A percentile compares a stretch with the other conserved stretches of the same genome.
These are phyloP conservation scores for Melanocharis versteri DNA, from an alignment of 2,113 vertebrate species.

Conservation along the genomic window DNA sequence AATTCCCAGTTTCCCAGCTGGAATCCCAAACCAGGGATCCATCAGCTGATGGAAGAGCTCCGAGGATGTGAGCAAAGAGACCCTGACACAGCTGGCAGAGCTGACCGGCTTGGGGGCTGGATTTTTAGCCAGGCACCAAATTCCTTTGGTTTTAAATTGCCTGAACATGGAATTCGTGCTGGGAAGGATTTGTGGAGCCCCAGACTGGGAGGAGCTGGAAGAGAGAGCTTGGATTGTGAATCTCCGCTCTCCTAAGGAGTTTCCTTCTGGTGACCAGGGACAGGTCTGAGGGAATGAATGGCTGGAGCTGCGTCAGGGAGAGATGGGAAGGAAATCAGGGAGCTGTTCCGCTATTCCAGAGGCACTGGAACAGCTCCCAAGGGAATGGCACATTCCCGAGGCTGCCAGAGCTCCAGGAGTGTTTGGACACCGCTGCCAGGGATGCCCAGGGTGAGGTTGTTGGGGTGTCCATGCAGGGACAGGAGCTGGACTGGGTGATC, in stretches of 20 bases:
- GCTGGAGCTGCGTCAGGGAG: neutral
- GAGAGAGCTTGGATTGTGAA: neutral
- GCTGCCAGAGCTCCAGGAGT: neutral
- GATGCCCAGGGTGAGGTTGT: neutral
- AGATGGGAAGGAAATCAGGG: accelerated
- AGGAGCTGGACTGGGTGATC: neutral
- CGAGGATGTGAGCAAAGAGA: neutral
- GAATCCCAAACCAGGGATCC: neutral
- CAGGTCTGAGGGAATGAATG: neutral
- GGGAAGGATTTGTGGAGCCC: neutral
- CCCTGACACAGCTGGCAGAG: neutral
- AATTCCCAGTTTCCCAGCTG: neutral
- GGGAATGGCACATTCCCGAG: accelerated
- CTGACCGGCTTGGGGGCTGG: neutral
- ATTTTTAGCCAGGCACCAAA: neutral
- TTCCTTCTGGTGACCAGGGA: neutral
- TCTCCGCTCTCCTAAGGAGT: neutral
- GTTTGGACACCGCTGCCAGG: accelerated
- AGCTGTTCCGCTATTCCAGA: neutral
- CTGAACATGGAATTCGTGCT: neutral
- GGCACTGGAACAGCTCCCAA: neutral
- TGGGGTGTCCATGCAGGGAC: accelerated
- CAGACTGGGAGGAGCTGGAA: neutral
- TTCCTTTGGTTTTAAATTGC: neutral
- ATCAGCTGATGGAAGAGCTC: neutral